A percentile compares a stretch with the other conserved stretches of the same genome.
Evolutionary conservation across 2,888 invertebrate species (phyloP).

Genomic region (Dexiosoma caninum): DNA sequence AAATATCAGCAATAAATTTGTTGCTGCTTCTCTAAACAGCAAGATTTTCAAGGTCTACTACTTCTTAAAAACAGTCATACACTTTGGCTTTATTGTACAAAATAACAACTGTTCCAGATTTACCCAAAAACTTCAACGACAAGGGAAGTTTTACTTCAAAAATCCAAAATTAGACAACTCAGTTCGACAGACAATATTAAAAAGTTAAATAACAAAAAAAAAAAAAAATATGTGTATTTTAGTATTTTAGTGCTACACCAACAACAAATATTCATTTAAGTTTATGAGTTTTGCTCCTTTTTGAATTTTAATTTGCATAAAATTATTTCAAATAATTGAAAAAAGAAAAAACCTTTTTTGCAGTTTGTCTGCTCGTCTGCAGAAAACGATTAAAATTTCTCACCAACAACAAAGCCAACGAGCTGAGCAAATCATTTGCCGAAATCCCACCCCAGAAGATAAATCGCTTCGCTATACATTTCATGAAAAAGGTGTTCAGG

Average conservation of each 20-base stretch:
- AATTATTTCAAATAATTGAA: constrained; percentile 28
- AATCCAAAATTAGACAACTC: constrained; percentile 4
- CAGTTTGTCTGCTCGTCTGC: constrained; percentile 33
- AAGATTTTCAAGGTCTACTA: constrained; percentile 41
- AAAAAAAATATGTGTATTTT: no score
- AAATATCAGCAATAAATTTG: constrained; percentile 48
- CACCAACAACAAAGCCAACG: constrained; percentile 28
- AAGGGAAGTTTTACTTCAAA: constrained; percentile 13
- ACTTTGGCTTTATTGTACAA: constrained; percentile 14
- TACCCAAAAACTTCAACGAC: background rate
- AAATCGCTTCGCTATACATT: no score
- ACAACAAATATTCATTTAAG: constrained; percentile 2
- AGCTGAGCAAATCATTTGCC: background rate
- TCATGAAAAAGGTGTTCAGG: constrained; percentile 28
- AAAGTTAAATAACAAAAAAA: no score
- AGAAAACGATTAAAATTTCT: constrained; percentile 46
- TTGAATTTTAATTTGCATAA: constrained; percentile 57
- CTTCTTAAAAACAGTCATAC: no score
- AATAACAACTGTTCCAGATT: background rate
- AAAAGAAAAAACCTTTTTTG: constrained; percentile 20
- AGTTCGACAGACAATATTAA: background rate
- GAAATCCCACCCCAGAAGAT: constrained; percentile 29
- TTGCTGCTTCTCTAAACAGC: background rate
- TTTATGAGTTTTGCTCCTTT: constrained; percentile 4
- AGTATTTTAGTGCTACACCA: constrained; percentile 7